Percentiles rank a stretch among this genome's conserved stretches.
Conservation (phyloP, 1,140 invertebrate genomes). For the Choristoneura fumiferana region DNA sequence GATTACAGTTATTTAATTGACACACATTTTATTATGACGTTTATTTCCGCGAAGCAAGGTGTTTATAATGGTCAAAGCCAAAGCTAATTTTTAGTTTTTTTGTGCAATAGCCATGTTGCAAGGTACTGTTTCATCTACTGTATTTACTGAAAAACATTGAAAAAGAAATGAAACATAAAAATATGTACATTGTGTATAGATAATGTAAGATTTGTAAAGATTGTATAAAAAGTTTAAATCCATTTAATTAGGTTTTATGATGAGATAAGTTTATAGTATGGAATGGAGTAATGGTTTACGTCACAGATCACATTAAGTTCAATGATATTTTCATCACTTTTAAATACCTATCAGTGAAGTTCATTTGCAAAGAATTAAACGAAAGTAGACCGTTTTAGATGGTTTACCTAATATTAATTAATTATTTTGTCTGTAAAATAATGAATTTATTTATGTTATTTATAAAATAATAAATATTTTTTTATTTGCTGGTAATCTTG, state of each 20-base stretch:
- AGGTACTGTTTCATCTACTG: slow-evolving; percentile 59
- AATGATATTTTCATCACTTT: slow-evolving; percentile 5
- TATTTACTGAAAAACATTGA: slow-evolving; percentile 44
- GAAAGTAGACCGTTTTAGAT: background rate
- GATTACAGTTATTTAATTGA: background rate
- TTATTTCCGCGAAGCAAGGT: slow-evolving; percentile 30
- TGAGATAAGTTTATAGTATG: slow-evolving; percentile 30
- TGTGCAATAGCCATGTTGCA: slow-evolving; percentile 74
- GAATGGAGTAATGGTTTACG: slow-evolving; percentile 41
- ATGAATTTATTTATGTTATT: slow-evolving; percentile 10
- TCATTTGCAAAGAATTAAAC: background rate
- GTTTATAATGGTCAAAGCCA: slow-evolving; percentile 71
- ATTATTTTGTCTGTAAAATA: background rate
- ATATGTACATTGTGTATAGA: slow-evolving; percentile 68
- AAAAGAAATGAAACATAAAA: slow-evolving; percentile 44
- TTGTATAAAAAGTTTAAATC: slow-evolving; percentile 40
- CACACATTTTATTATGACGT: background rate
- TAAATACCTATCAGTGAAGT: background rate
- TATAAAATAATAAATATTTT: slow-evolving; percentile 4
- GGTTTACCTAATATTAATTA: background rate
- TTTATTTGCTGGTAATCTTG: background rate
- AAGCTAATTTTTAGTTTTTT: slow-evolving; percentile 72
- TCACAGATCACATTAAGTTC: slow-evolving; percentile 47
- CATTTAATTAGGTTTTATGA: slow-evolving; percentile 23
- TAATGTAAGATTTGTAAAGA: slow-evolving; percentile 57